Conservation (phyloP, 2,797 vertebrate species). For the Paratrypauchen microcephalus region DNA sequence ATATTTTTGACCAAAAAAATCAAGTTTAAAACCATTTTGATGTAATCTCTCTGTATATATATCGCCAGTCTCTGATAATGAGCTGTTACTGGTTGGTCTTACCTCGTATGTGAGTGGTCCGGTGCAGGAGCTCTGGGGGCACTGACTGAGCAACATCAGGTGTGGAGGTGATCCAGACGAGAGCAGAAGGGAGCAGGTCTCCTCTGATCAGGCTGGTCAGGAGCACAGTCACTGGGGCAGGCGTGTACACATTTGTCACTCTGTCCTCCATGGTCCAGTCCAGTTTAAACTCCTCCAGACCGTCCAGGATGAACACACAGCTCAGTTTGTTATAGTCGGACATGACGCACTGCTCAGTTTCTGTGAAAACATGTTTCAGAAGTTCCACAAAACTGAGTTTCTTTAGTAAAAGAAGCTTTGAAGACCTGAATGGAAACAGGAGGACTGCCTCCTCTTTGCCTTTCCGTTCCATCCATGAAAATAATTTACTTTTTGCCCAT, state of each 20-base stretch:
- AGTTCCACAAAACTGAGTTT: conserved; percentile 27
- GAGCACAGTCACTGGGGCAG: conserved; percentile 34
- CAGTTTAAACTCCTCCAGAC: conserved; percentile 12
- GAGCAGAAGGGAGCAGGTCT: conserved; percentile 35
- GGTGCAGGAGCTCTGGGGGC: conserved; percentile 5
- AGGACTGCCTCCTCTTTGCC: neutral
- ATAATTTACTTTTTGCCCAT: rapidly evolving
- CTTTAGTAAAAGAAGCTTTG: neutral
- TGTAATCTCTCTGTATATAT: too few species aligned
- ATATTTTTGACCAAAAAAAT: neutral
- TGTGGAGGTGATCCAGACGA: conserved; percentile 42
- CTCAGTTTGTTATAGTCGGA: conserved; percentile 6
- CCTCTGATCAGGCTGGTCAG: conserved; percentile 50
- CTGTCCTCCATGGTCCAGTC: conserved; percentile 17
- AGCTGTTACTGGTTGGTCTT: neutral
- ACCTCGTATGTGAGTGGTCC: conserved; percentile 6
- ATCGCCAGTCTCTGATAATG: neutral
- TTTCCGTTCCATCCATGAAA: neutral
- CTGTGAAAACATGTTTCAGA: conserved; percentile 12
- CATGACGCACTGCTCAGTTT: conserved; percentile 7
- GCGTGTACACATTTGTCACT: conserved; percentile 15
- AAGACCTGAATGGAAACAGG: conserved; percentile 19
- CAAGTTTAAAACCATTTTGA: too few species aligned
- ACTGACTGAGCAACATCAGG: conserved; percentile 1
- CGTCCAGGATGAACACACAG: conserved; percentile 41